Evolutionary conservation across 2,888 invertebrate species (phyloP).

Genomic region (Catotricha subobsoleta): DNA sequence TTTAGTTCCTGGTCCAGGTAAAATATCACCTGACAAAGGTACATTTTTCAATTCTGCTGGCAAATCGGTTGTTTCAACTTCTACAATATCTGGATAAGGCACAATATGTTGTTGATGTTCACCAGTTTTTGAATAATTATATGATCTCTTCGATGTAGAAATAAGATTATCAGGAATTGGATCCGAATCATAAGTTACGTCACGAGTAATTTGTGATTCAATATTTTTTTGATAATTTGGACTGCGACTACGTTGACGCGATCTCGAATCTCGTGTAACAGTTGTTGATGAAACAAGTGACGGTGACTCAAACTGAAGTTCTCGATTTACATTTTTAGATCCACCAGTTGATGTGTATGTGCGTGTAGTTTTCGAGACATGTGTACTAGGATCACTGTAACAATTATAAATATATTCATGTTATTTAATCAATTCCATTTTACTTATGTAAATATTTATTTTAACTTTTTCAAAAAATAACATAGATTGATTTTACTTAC

Average conservation of each 20-base stretch:
- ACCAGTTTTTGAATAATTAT: conserved; percentile 8
- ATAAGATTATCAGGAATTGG: not conserved
- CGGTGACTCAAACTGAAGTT: conserved; percentile 12
- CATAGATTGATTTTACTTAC: conserved; percentile 10
- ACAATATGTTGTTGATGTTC: conserved; percentile 4
- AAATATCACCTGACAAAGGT: conserved; percentile 21
- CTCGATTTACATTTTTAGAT: conserved; percentile 10
- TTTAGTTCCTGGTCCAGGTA: conserved; percentile 28
- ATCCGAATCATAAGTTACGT: conserved; percentile 11
- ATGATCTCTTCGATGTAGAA: conserved; percentile 8
- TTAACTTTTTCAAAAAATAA: not conserved
- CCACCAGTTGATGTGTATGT: conserved; percentile 8
- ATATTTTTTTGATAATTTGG: conserved; percentile 10
- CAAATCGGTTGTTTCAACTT: conserved; percentile 11
- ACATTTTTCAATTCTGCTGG: conserved; percentile 12
- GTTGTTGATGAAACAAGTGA: conserved; percentile 1
- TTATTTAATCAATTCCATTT: no score
- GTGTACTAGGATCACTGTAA: conserved; percentile 18
- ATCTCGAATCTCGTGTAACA: not conserved
- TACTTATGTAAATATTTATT: no score
- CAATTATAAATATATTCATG: no score
- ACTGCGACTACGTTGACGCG: conserved; percentile 8
- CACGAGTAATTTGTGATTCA: conserved; percentile 11
- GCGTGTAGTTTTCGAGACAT: conserved; percentile 21
- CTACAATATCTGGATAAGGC: conserved; percentile 10